Evolutionary conservation across 2,797 vertebrate genomes (phyloP), one percentile per base, ranked within the genome.

Genomic region (Petrocephalus schoutedeni): DNA sequence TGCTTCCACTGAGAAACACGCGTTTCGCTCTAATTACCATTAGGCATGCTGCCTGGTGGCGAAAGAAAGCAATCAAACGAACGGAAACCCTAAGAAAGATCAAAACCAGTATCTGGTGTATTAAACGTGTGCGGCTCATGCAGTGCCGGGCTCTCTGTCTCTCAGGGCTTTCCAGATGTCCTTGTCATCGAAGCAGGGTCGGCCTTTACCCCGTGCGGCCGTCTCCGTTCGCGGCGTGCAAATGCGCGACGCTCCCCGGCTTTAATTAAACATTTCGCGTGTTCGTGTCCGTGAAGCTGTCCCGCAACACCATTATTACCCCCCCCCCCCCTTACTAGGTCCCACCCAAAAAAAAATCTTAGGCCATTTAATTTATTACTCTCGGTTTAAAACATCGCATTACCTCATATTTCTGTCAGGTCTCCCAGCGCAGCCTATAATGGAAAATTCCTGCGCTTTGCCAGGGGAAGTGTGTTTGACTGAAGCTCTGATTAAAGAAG

Each of bases 311-410:
- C 71, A 85, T 59, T 53, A 59, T 83, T 87, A 85, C 16, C 16
- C 61, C 53, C 53, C 36, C n/a, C 71, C n/a, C n/a, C n/a, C n/a
- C n/a, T n/a, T n/a, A 28, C 28, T 28, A 28, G 28, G 28, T 28
- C 28, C 32, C 53, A 9, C 53, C 9, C 9, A 10, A 54, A 54
- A 54, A 54, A 54, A 89, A 85, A 87, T 84, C 85, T 77, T 86
- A 77, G 59, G 58, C 61, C 36, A 85, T 89, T 88, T 89, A 83
- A 83, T 85, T 89, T 89, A 89, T 89, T 85, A 57, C 80, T 51
- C 77, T 88, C 89, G 71, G 89, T 87, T 89, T 89, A 88, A 90
- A 88, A 88, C 88, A 88, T 90, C 19, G 87, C 87, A 88, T 90
- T 89, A 89, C 88, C 74, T 89, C 88, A 89, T 89, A 61, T 89